A percentile compares a stretch with the other conserved stretches of the same genome.
Evolutionary conservation across 1,140 invertebrate species (phyloP).

Genomic region (Hycleus phaleratus): DNA sequence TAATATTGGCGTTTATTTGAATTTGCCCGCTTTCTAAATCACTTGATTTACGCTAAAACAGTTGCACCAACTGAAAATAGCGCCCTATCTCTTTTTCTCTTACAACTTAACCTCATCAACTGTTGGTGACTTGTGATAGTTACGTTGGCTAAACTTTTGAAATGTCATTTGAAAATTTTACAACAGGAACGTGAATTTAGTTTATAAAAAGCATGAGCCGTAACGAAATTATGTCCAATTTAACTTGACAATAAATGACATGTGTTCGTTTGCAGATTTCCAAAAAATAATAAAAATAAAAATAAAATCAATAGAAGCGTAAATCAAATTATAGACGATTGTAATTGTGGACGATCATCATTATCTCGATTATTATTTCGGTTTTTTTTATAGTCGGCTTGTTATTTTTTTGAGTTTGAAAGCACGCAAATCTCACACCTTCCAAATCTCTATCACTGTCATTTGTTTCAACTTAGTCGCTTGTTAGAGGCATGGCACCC

Average conservation of each 20-base stretch:
- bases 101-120: too few relatives aligned
- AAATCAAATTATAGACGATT: constrained; percentile 4
- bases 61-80: too few relatives aligned
- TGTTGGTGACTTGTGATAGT: too few relatives aligned
- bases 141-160: too few relatives aligned
- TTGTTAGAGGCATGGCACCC: constrained; percentile 7
- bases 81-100: too few relatives aligned
- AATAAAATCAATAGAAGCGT: neutral
- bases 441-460: constrained; percentile 12
- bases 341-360: neutral
- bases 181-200: neutral
- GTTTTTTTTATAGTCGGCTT: too few relatives aligned
- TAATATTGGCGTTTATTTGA: too few relatives aligned
- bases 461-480: constrained; percentile 17
- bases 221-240: neutral
- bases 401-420: neutral
- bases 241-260: neutral
- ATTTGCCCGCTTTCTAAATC: too few relatives aligned
- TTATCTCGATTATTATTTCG: neutral
- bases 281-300: neutral
- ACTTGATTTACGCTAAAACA: too few relatives aligned
- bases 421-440: constrained; percentile 20
- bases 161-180: too few relatives aligned
- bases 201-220: neutral
- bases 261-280: neutral